Evolutionary conservation across 2,113 vertebrate genomes (phyloP).

Genomic region (Trogon surrucura): DNA sequence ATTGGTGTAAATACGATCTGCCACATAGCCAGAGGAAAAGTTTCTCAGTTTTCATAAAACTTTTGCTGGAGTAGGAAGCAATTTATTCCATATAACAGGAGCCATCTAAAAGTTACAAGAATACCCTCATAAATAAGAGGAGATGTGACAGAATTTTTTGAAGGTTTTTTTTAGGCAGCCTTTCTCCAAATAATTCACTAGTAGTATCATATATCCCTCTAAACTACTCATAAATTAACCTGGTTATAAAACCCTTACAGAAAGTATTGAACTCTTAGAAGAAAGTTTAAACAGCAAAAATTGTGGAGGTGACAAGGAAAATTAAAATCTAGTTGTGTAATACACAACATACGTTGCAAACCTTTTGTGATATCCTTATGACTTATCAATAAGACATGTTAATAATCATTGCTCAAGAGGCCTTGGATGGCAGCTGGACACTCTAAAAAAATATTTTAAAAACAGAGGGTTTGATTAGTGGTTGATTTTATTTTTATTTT

Average conservation of each 20-base stretch:
- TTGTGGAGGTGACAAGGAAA: background rate
- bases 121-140: constrained; percentile 6
- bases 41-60: background rate
- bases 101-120: background rate
- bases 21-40: background rate
- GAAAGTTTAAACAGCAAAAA: background rate
- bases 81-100: background rate
- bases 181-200: background rate
- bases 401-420: background rate
- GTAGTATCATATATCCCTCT: background rate
- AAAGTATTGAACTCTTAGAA: background rate
- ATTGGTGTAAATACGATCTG: too few relatives aligned
- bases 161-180: background rate
- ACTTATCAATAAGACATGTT: background rate
- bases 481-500: too few relatives aligned
- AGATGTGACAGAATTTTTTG: background rate
- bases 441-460: background rate
- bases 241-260: background rate
- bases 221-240: constrained; percentile 1
- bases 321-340: background rate
- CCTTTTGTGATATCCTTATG: background rate
- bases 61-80: background rate
- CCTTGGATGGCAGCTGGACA: background rate
- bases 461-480: accelerated
- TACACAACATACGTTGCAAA: background rate